phyloP scores from a whole-genome alignment of 1,140 invertebrate genomes.

The Stratiolaelaps scimitus region DNA sequence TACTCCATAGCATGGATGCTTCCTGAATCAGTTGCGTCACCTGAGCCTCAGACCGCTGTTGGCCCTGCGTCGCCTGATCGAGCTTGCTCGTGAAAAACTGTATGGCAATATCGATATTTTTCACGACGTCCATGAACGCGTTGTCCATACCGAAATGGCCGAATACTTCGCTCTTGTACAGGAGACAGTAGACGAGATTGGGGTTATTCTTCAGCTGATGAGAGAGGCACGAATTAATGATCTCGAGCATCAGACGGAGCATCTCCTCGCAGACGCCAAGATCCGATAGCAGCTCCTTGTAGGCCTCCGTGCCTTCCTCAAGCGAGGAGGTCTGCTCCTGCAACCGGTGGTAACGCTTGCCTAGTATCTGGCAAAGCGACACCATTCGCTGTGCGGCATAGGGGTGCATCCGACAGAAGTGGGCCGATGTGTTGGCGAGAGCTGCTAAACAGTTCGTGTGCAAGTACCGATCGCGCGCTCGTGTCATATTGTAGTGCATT shows the following conservation, averaged over 20 bases:
- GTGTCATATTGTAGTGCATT: constrained; percentile 93
- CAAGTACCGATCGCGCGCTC: constrained; percentile 89
- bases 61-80: constrained; percentile 19
- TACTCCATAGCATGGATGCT: constrained; percentile 72
- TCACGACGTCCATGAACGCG: constrained; percentile 84
- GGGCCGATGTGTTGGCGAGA: constrained; percentile 91
- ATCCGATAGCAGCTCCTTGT: constrained; percentile 54
- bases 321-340: constrained; percentile 17
- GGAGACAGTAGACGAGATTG: constrained; percentile 84
- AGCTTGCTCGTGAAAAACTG: constrained; percentile 25
- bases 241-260: constrained; percentile 85
- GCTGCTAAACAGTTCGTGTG: constrained; percentile 95
- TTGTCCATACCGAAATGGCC: constrained; percentile 69
- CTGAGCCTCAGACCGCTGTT: constrained; percentile 58
- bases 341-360: constrained; percentile 48
- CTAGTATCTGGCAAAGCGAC: constrained; percentile 64
- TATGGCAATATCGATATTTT: constrained; percentile 84
- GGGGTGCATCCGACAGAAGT: constrained; percentile 83
- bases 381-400: constrained; percentile 88
- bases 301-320: constrained; percentile 23
- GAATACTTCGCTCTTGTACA: constrained; percentile 87
- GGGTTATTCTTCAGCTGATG: constrained; percentile 78
- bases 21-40: constrained; percentile 74
- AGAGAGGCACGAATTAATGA: constrained; percentile 80
- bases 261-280: constrained; percentile 92